Evolutionary conservation across 2,888 invertebrate genomes (phyloP).

Genomic region (Eulithis prunata): DNA sequence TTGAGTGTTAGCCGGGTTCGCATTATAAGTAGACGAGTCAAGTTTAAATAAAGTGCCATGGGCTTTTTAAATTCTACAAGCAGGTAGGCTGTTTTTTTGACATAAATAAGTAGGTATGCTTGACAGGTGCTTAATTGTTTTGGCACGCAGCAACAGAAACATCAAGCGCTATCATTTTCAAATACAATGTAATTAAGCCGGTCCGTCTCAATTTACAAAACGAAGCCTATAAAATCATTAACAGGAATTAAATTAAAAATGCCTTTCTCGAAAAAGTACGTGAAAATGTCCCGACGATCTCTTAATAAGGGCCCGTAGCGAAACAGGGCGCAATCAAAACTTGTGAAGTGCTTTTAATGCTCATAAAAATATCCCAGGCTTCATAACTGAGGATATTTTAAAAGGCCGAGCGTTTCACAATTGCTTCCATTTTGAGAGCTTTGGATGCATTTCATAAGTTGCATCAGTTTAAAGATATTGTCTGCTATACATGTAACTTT

Average conservation of each 20-base stretch:
- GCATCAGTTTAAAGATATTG: conserved; percentile 42
- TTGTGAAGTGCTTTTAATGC: conserved; percentile 58
- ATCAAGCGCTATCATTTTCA: neutral
- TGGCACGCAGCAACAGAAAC: neutral
- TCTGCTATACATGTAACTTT: conserved; percentile 12
- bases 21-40: no score
- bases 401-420: conserved; percentile 62
- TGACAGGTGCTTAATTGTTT: neutral
- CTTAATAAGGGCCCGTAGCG: conserved; percentile 63
- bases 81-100: no score
- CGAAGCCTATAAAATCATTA: conserved; percentile 49
- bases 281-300: conserved; percentile 55
- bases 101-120: no score
- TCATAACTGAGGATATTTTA: conserved; percentile 59
- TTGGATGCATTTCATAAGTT: conserved; percentile 49
- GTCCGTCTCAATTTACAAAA: conserved; percentile 42
- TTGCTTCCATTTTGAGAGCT: conserved; percentile 50
- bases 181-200: conserved; percentile 18
- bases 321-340: conserved; percentile 62
- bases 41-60: no score
- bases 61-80: no score
- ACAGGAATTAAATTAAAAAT: conserved; percentile 54
- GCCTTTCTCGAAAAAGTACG: conserved; percentile 47
- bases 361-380: conserved; percentile 63
- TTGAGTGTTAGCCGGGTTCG: no score